Conservation (phyloP, 1,140 invertebrate genomes). For the Propsilocerus akamusi region DNA sequence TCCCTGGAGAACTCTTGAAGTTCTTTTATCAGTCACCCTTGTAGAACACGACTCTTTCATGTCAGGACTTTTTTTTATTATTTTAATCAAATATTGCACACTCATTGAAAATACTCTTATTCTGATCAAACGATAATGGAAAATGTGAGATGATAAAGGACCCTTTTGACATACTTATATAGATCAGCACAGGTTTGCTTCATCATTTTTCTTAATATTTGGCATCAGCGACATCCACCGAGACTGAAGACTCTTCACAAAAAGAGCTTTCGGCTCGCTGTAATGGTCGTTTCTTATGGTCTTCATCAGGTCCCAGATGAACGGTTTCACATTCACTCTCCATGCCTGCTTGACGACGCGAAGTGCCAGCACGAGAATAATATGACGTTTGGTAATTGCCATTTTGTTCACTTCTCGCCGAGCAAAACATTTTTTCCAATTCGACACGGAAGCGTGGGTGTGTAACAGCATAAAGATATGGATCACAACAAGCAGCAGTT, state of each 20-base stretch:
- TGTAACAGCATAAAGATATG: slow-evolving; percentile 51
- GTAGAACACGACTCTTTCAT: too few species aligned
- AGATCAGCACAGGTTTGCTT: background rate
- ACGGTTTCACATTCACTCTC: background rate
- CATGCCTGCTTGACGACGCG: background rate
- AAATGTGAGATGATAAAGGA: too few species aligned
- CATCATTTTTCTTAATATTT: background rate
- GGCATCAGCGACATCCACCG: background rate
- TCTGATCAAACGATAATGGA: too few species aligned
- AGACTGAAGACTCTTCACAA: background rate
- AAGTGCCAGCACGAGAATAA: background rate
- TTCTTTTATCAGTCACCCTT: too few species aligned
- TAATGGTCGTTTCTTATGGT: background rate
- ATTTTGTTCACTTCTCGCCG: background rate
- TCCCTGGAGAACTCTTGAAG: too few species aligned
- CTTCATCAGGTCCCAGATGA: too few species aligned
- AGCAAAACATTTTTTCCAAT: slow-evolving; percentile 25
- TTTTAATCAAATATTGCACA: too few species aligned
- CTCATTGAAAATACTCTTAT: too few species aligned
- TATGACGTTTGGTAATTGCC: background rate
- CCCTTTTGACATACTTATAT: too few species aligned
- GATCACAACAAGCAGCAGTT: slow-evolving; percentile 50
- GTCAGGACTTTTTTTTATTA: too few species aligned
- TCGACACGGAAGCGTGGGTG: slow-evolving; percentile 47
- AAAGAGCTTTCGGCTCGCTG: background rate